These are phyloP conservation scores for Drosophila navojoa DNA, from an alignment of 1,140 invertebrate species.

Conservation along the genomic window DNA sequence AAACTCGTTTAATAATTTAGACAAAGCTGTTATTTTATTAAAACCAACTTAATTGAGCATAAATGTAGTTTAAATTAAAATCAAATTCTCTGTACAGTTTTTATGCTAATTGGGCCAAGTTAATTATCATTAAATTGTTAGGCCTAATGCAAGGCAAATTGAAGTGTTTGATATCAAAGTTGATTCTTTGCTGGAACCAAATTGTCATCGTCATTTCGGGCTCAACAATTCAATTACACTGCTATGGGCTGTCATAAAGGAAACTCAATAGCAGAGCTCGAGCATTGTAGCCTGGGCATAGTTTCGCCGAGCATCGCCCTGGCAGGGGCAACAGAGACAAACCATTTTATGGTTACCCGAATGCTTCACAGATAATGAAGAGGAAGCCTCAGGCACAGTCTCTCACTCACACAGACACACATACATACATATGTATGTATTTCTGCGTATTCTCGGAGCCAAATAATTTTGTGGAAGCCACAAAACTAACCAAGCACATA, in stretches of 20 bases:
- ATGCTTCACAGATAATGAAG: slow-evolving; percentile 70
- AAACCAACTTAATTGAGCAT: no score
- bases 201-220: slow-evolving; percentile 17
- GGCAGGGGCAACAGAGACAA: not conserved
- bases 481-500: slow-evolving; percentile 80
- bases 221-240: slow-evolving; percentile 60
- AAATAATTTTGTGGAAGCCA: slow-evolving; percentile 77
- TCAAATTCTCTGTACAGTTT: no score
- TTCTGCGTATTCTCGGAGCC: slow-evolving; percentile 26
- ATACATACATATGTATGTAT: not conserved
- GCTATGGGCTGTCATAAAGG: slow-evolving; percentile 39
- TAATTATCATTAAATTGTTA: no score
- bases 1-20: no score
- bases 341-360: slow-evolving; percentile 41
- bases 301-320: not conserved
- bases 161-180: not conserved
- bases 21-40: no score
- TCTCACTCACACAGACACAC: not conserved
- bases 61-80: no score
- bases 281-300: slow-evolving; percentile 38
- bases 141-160: no score
- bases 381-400: slow-evolving; percentile 45
- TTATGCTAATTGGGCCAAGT: no score
- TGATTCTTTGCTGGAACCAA: slow-evolving; percentile 8
- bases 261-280: slow-evolving; percentile 39